Base-by-base conservation (phyloP, 2,113 vertebrate genomes). In the Anoplopoma fimbria region DNA sequence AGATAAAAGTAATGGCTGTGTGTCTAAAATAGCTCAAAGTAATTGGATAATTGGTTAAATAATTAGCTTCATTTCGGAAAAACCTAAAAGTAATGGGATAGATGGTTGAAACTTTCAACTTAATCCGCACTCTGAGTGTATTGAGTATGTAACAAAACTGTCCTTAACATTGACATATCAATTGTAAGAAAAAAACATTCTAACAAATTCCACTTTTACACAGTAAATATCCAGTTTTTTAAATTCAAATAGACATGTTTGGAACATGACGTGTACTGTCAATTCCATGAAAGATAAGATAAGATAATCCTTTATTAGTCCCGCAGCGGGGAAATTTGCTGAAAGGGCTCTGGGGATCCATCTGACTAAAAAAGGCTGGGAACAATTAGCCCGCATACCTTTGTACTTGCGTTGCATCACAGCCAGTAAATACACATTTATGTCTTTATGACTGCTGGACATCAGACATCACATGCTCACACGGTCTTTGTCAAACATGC, bases 401-500 rank as follows among this genome's bases (percentile, higher is more conserved):
- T 64, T 71, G n/a, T 6, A 12, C 14, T 15, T 49, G 8, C 40
- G 51, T 69, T 76, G 64, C 55, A 13, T 53, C 70, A 82, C 40
- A 64, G 61, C 55, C 51, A 1, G 21, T 85, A 71, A 81, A 62
- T 4, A 49, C 0, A 47, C 21, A 4, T 90, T 70, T 81, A 77
- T 87, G 76, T 42, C 42, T 92, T 91, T 83, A 88, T 74, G 65
- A 42, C 80, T 60, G 77, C 61, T 33, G 0, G 4, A 31, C 57
- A 53, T 34, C 64, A 38, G 67, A 57, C 29, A 47, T 85, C 12
- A 76, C 12, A 15, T 36, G 60, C 1, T 64, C 17, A 7, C 1
- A 3, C 23, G 25, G 27, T 27, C 51, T 64, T 70, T 15, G 21
- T n/a, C 23, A 31, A 34, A 68, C 61, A 55, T 19, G 9, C 2